Percentiles rank a stretch among this genome's conserved stretches.
These are phyloP conservation scores for Zaprionus africanus DNA, from an alignment of 1,140 invertebrate species.

Conservation along the genomic window DNA sequence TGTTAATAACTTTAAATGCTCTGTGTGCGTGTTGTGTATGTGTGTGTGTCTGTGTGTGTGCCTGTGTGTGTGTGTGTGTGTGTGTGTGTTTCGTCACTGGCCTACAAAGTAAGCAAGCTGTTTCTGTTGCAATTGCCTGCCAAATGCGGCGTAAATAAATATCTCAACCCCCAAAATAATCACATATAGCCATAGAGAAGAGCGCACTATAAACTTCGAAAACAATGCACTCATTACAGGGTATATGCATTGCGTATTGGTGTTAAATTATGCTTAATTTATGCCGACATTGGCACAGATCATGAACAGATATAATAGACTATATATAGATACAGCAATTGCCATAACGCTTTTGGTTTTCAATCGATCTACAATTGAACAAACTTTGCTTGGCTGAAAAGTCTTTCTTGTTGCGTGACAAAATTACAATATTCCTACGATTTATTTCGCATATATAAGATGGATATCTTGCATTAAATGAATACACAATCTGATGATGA, in stretches of 20 bases:
- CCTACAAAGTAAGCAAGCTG: constrained; percentile 39
- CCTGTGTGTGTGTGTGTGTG: constrained; percentile 9
- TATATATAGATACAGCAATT: neutral
- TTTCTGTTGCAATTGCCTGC: constrained; percentile 57
- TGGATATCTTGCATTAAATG: too few relatives aligned
- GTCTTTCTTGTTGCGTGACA: neutral
- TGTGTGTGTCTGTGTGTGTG: constrained; percentile 24
- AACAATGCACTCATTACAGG: constrained; percentile 6
- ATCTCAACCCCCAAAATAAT: constrained; percentile 9
- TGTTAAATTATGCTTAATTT: neutral
- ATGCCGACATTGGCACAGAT: constrained; percentile 5
- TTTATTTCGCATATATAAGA: neutral
- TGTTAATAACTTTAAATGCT: constrained; percentile 71
- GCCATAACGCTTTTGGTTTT: neutral
- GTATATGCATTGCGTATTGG: neutral
- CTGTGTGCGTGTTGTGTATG: constrained; percentile 22
- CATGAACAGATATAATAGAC: neutral
- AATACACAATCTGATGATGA: too few relatives aligned
- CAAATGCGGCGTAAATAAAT: constrained; percentile 27
- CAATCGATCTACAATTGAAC: neutral
- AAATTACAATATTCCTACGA: neutral
- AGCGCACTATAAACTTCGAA: neutral
- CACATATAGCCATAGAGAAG: constrained; percentile 11
- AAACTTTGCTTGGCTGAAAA: neutral
- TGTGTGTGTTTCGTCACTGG: constrained; percentile 63